A percentile compares a stretch with the other conserved stretches of the same genome.
phyloP scores from a whole-genome alignment of 2,113 vertebrate genomes.

The Balaenoptera acutorostrata region DNA sequence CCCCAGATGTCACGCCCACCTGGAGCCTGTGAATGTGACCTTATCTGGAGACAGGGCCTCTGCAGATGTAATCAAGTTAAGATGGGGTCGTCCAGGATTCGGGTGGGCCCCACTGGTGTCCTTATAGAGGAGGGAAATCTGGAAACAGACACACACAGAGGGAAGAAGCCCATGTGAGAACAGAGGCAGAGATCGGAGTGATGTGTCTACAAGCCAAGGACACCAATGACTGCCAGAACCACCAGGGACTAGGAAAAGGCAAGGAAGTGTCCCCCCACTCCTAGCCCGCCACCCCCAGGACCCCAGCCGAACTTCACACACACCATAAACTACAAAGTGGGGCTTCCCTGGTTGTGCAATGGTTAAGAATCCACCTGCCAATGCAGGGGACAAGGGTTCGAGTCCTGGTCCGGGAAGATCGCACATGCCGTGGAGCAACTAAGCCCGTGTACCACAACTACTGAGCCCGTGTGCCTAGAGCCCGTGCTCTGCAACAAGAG shows the following conservation, averaged over 20 bases:
- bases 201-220: rapidly evolving
- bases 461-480: too few species aligned
- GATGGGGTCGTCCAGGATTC: rapidly evolving
- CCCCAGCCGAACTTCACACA: background rate
- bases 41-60: background rate
- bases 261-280: background rate
- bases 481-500: too few species aligned
- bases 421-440: too few species aligned
- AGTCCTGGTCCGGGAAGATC: too few species aligned
- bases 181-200: rapidly evolving
- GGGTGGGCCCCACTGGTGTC: rapidly evolving
- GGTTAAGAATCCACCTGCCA: too few species aligned
- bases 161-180: rapidly evolving
- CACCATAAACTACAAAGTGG: rapidly evolving
- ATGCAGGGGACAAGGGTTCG: too few species aligned
- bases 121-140: background rate
- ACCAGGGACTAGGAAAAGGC: background rate
- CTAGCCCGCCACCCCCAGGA: background rate
- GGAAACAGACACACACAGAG: background rate
- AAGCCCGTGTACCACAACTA: too few species aligned
- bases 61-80: background rate
- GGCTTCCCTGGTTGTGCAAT: too few species aligned
- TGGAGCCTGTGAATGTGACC: background rate
- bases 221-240: rapidly evolving
- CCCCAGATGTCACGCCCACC: background rate